These are phyloP conservation scores for Zeus faber DNA, from an alignment of 2,113 vertebrate species.

Conservation along the genomic window DNA sequence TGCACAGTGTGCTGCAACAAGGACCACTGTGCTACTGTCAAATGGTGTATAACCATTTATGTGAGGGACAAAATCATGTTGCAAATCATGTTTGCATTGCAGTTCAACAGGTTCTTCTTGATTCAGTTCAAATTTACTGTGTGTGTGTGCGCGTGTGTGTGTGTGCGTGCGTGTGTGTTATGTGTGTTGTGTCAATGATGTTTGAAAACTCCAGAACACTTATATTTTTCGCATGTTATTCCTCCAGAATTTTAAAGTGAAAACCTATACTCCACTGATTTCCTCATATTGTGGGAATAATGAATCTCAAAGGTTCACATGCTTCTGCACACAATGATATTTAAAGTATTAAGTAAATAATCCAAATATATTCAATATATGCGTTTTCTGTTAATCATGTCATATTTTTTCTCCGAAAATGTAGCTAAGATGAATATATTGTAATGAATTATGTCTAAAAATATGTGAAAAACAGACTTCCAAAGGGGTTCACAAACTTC, in stretches of 20 bases:
- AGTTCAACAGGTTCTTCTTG: neutral
- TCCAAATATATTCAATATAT: no score
- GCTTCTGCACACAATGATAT: neutral
- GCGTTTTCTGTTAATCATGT: no score
- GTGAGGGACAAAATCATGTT: neutral
- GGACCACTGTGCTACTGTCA: neutral
- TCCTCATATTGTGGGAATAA: neutral
- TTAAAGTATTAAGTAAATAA: neutral
- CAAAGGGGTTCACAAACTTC: no score
- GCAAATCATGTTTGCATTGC: neutral
- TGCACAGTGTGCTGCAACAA: neutral
- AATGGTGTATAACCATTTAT: neutral
- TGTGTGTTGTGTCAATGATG: constrained; percentile 2
- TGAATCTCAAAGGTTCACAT: constrained; percentile 1
- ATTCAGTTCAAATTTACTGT: no score
- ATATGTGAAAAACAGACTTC: no score
- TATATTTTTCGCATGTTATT: neutral
- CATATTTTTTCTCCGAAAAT: no score
- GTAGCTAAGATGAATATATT: no score
- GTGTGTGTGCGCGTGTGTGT: neutral
- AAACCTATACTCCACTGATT: neutral
- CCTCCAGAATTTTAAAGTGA: neutral
- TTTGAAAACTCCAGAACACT: no score
- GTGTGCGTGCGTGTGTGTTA: neutral
- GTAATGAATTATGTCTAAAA: no score